Conservation (phyloP, 2,797 vertebrate genomes). For the Anolis apletophallus region DNA sequence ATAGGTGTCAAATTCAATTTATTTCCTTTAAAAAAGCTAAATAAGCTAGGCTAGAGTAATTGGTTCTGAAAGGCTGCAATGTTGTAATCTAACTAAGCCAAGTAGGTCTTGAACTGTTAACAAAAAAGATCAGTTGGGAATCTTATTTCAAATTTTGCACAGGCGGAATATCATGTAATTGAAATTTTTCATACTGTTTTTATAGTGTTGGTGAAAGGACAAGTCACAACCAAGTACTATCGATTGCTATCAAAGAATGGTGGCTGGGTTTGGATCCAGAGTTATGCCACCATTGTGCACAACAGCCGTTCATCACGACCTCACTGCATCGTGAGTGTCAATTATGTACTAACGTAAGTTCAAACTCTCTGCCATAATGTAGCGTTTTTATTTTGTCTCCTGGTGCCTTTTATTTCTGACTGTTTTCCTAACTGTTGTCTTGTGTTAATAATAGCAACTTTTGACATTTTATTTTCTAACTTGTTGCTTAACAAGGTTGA, state of each 20-base stretch:
- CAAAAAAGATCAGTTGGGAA: not conserved
- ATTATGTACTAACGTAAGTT: constrained; percentile 89
- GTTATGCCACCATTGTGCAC: constrained; percentile 85
- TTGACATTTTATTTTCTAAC: not conserved
- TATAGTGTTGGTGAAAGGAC: constrained; percentile 93
- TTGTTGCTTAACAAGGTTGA: constrained; percentile 12
- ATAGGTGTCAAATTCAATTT: not conserved
- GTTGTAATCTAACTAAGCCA: not conserved
- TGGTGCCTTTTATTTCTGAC: not conserved
- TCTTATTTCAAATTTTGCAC: not conserved
- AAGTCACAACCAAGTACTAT: constrained; percentile 88
- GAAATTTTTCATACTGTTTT: constrained; percentile 40
- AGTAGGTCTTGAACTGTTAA: not conserved
- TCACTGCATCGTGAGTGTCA: constrained; percentile 89
- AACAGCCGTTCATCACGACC: constrained; percentile 86
- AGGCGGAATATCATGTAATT: not conserved
- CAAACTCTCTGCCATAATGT: constrained; percentile 68
- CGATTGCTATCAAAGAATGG: constrained; percentile 82
- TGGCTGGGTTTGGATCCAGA: constrained; percentile 87
- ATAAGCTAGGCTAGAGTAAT: not conserved
- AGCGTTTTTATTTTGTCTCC: no score
- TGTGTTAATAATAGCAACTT: not conserved
- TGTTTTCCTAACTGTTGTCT: not conserved
- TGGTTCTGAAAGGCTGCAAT: not conserved
- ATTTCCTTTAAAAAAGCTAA: not conserved